Base-by-base conservation (phyloP, 2,797 vertebrate genomes). In the Microctenopoma lineatum region DNA sequence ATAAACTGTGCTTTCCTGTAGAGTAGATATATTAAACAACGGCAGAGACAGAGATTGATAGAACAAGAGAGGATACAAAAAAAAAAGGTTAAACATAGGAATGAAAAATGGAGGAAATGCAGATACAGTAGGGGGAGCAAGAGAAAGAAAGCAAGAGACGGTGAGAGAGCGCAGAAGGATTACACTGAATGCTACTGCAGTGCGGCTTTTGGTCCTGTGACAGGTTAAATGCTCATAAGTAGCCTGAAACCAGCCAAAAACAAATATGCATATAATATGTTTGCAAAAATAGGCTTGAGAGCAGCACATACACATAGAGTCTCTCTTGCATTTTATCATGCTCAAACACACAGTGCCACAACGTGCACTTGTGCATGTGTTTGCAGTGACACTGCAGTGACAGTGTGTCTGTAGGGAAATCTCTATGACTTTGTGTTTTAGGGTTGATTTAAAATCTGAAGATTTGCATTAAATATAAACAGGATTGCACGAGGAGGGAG, bases 101-200 rank as follows among this genome's bases (percentile, higher is more conserved):
- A 9, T 34, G 15, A 5, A 75, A 73, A 42, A 75, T 32, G 0
- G 26, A 65, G 50, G 29, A 73, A 76, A 70, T 58, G 61, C 34
- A 79, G 58, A 85, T 84, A 87, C 84, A 85, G 87, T 63, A 89
- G 84, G 84, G 86, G 89, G 84, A 90, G 89, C 87, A 88, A 87
- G 81, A 90, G 79, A 69, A 81, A 54, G 65, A 80, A 36, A 72
- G 73, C 58, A 55, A 75, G 55, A 51, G 51, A 67, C 59, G 46
- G 67, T 27, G 58, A 38, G n/a, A 50, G 65, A 58, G 65, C 54
- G 56, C 18, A 66, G 29, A 64, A 45, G 66, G 0, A 15, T 72
- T 77, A 69, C 60, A 80, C 69, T 84, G 83, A 73, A 85, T 56
- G 87, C 80, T 90, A 80, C 89, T 92, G 90, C 90, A 92, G 87